Base-by-base conservation (phyloP, 2,797 vertebrate genomes). In the Siniperca scherzeri region DNA sequence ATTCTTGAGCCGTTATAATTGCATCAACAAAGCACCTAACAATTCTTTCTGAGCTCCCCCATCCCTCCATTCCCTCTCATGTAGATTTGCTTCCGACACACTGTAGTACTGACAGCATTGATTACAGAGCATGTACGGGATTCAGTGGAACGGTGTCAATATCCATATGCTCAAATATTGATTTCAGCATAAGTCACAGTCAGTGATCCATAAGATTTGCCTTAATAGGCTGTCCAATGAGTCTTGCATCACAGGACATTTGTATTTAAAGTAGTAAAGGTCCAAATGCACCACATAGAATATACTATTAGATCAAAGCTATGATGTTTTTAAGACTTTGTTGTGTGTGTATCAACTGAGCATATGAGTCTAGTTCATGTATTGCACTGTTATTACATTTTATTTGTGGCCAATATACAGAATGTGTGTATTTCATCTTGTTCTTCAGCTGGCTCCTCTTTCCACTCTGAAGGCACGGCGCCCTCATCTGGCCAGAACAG, bases 1-100 rank as follows among this genome's bases (percentile, higher is more conserved):
- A 74, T 46, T 57, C 67, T 64, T 59, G 53, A 86, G 66, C 73
- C 52, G 33, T 80, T 80, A 53, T 84, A 89, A 86, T 79, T 80
- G 44, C 83, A 78, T 80, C 74, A 80, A 82, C 78, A 85, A 77
- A 85, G 59, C 55, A 27, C 56, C 73, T 40, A 56, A 79, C 78
- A 77, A 85, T 80, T 81, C 77, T 75, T 42, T 40, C 70, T 66
- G 65, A 78, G 42, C 62, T 17, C 16, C 27, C 59, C 36, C 46
- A 68, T 21, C 56, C 38, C 27, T 17, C 44, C 53, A 22, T 13
- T 13, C 36, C 16, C 16, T 48, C 75, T 44, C 40, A 25, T 65
- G 21, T n/a, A 38, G 55, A 64, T 25, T 40, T 38, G 42, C 53
- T n/a, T 59, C 44, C 70, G 57, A n/a, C 62, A 25, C 17, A 48